Evolutionary conservation across 2,797 vertebrate species (phyloP), one percentile per base, ranked within the genome.

Genomic region (Hyperoplus immaculatus): DNA sequence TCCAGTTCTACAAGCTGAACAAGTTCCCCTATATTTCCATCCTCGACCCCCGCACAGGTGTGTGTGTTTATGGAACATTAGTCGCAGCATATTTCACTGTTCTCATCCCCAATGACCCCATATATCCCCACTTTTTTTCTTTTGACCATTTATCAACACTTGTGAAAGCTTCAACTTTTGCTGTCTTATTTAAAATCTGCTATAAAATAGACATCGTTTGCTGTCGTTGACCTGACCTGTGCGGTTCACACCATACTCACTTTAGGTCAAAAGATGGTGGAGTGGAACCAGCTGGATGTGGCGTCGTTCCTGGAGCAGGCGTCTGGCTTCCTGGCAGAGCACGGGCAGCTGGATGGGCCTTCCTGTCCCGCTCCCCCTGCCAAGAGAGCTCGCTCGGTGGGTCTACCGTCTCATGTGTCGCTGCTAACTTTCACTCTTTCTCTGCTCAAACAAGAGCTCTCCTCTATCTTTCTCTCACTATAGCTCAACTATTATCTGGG

Each of bases 1-100:
- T 99, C 86, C 98, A 99, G 91, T 99, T 99, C 74, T 99, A 99
- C 91, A 99, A 99, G 88, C 90, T 99, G 85, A 97, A 97, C 91
- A 98, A 99, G 86, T 99, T 99, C 83, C 98, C 98, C 56, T 99
- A 99, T 66, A 99, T 99, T 85, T 99, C 98, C 81, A 99, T 99
- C 84, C 92, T 99, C 82, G 98, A 99, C 83, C 98, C 98, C 67
- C 96, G 98, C 57, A 99, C 98, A 95, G 98, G 98, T 99, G 91
- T 96, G 94, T 53, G 15, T 53, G 15, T 55, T 72, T 8, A 11
- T 68, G 46, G 8, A 11, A 50, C 42, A 6, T 57, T 47, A 16
- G 29, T 45, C 8, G 1, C 29, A 18, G 6, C 9, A 11, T 50
- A 29, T 50, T 51, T 16, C 43, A 45, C 43, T 15, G 0, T 11